phyloP scores from a whole-genome alignment of 2,888 invertebrate genomes.

The Pelosia muscerda region DNA sequence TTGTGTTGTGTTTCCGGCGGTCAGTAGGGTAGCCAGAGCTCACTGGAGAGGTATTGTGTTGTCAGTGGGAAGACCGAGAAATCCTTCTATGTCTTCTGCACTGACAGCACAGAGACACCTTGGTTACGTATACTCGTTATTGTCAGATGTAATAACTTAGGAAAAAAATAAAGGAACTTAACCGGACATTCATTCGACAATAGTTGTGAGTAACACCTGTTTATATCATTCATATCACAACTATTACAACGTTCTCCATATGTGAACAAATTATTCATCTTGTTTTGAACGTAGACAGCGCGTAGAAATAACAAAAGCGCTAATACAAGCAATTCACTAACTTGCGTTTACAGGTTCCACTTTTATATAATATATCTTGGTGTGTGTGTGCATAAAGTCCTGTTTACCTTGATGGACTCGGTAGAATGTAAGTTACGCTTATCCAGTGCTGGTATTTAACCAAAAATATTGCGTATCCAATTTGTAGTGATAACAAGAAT shows the following conservation, averaged over 20 bases:
- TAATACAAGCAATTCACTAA: background rate
- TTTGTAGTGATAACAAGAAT: background rate
- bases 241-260: background rate
- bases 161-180: background rate
- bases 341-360: conserved; percentile 5
- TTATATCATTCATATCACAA: conserved; percentile 7
- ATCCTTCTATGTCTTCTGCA: too few species aligned
- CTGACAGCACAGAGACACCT: too few species aligned
- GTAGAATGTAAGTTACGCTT: background rate
- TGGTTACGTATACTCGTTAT: too few species aligned
- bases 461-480: background rate
- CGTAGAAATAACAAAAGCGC: conserved; percentile 14
- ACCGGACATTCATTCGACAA: background rate
- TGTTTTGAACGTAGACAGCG: conserved; percentile 14
- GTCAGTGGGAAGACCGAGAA: too few species aligned
- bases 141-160: too few species aligned
- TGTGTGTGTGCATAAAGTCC: conserved; percentile 6
- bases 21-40: too few species aligned
- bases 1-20: too few species aligned
- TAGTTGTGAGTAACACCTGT: conserved; percentile 5
- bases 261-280: conserved; percentile 8
- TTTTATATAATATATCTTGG: too few species aligned
- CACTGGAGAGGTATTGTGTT: too few species aligned
- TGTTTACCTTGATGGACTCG: conserved; percentile 10
- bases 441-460: background rate